A percentile compares a stretch with the other conserved stretches of the same genome.
These are phyloP conservation scores for Pantherophis alleghaniensis DNA, from an alignment of 2,797 vertebrate species.

Conservation along the genomic window DNA sequence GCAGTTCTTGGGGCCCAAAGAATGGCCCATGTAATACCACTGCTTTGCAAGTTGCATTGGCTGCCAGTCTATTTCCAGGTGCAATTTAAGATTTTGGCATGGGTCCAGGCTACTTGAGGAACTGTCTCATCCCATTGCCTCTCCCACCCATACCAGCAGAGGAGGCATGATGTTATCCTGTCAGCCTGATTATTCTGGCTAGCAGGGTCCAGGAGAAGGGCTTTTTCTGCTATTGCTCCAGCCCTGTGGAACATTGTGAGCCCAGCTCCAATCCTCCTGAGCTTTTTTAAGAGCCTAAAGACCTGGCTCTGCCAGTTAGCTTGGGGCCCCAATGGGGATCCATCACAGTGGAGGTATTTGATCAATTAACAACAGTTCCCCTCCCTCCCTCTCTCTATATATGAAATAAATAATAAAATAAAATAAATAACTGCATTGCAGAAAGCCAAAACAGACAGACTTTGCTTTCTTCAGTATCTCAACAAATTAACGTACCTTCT, in stretches of 20 bases:
- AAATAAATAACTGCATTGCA: neutral
- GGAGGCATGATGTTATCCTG: neutral
- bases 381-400: accelerated
- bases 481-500: slow-evolving; percentile 82
- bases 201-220: neutral
- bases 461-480: neutral
- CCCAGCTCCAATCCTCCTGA: neutral
- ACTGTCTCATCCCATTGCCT: neutral
- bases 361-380: neutral
- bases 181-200: neutral
- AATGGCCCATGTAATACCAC: neutral
- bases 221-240: neutral
- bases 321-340: neutral
- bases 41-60: neutral
- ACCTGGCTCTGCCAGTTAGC: neutral
- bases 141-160: neutral
- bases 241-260: neutral
- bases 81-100: neutral
- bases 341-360: neutral
- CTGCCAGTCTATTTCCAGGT: neutral
- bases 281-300: neutral
- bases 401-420: neutral
- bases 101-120: neutral
- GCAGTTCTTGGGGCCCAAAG: neutral
- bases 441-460: neutral